Conservation (phyloP, 1,140 invertebrate genomes). For the Lethrus apterus region DNA sequence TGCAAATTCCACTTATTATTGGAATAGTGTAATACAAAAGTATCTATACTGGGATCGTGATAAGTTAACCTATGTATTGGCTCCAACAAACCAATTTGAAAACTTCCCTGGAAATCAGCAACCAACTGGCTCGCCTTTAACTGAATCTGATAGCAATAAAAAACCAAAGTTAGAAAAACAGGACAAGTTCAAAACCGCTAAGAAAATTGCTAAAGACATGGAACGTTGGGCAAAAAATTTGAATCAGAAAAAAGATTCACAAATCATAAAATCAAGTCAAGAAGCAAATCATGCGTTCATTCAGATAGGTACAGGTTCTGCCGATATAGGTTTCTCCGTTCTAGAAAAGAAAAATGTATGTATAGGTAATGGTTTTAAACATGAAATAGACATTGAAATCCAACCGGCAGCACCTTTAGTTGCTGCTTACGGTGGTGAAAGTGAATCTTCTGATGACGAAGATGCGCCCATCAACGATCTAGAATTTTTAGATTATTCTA, state of each 20-base stretch:
- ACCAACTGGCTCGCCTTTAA: constrained; percentile 18
- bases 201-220: constrained; percentile 88
- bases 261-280: constrained; percentile 28
- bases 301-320: constrained; percentile 50
- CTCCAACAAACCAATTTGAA: constrained; percentile 43
- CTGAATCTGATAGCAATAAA: constrained; percentile 43
- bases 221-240: constrained; percentile 90
- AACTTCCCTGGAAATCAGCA: constrained; percentile 25
- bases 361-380: constrained; percentile 17
- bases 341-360: constrained; percentile 56
- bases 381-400: constrained; percentile 17
- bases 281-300: constrained; percentile 22
- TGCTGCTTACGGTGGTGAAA: constrained; percentile 69
- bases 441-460: constrained; percentile 45
- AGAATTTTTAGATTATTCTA: constrained; percentile 74
- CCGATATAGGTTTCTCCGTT: constrained; percentile 86
- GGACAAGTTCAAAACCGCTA: constrained; percentile 94
- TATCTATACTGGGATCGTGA: constrained; percentile 94
- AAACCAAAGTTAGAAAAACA: constrained; percentile 59
- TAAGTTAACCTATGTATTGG: constrained; percentile 72
- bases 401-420: constrained; percentile 49
- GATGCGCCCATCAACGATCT: constrained; percentile 54
- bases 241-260: constrained; percentile 90
- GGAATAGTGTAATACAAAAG: constrained; percentile 80
- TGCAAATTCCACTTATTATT: constrained; percentile 88